phyloP scores from a whole-genome alignment of 2,888 invertebrate species.

The Bombylius major region DNA sequence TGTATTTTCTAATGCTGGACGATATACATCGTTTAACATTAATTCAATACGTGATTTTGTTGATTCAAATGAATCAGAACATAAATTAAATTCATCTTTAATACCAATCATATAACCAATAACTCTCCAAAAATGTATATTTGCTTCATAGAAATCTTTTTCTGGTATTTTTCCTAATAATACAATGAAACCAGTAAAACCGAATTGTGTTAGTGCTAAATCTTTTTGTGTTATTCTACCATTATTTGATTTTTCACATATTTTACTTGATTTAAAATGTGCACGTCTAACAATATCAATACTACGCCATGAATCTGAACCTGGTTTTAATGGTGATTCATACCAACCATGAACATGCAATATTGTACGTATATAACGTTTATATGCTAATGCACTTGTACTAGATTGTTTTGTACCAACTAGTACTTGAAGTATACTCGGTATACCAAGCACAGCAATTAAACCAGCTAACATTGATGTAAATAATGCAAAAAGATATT shows the following conservation, averaged over 20 bases:
- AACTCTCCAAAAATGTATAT: constrained; percentile 66
- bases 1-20: constrained; percentile 43
- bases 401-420: constrained; percentile 52
- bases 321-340: constrained; percentile 50
- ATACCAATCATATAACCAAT: constrained; percentile 65
- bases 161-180: constrained; percentile 45
- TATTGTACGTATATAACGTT: constrained; percentile 59
- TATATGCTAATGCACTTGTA: constrained; percentile 48
- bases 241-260: constrained; percentile 36
- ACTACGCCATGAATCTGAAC: constrained; percentile 45
- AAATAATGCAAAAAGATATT: constrained; percentile 51
- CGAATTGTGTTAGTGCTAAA: constrained; percentile 67
- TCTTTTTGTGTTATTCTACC: constrained; percentile 58
- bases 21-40: constrained; percentile 43
- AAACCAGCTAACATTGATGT: constrained; percentile 58
- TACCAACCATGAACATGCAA: constrained; percentile 66
- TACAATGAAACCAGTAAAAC: constrained; percentile 50
- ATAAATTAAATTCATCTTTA: constrained; percentile 59
- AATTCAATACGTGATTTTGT: constrained; percentile 38
- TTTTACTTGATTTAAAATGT: constrained; percentile 46
- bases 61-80: constrained; percentile 44
- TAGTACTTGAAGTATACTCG: constrained; percentile 53
- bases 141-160: constrained; percentile 47
- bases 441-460: constrained; percentile 53
- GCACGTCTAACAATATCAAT: constrained; percentile 47